Evolutionary conservation across 2,113 vertebrate species (phyloP).

Genomic region (Istiophorus platypterus): DNA sequence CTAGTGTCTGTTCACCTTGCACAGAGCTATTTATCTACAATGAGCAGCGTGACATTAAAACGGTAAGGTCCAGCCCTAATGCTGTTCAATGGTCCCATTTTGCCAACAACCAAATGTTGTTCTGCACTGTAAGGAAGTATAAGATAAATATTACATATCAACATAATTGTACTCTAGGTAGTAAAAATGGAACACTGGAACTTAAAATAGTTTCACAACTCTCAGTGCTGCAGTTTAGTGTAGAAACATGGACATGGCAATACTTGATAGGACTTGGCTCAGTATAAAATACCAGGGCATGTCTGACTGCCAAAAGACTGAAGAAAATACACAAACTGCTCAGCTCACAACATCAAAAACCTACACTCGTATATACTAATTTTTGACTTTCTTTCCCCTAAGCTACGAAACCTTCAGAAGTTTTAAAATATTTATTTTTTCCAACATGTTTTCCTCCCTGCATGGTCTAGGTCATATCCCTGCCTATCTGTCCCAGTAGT

Average conservation of each 20-base stretch:
- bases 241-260: constrained; percentile 3
- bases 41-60: not conserved
- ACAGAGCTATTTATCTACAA: constrained; percentile 6
- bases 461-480: not conserved
- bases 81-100: not conserved
- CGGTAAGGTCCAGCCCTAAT: not conserved
- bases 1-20: not conserved
- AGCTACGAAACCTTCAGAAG: not conserved
- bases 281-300: not conserved
- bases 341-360: not conserved
- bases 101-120: not conserved
- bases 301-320: not conserved
- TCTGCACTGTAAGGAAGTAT: constrained; percentile 6
- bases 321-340: constrained; percentile 6
- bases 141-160: constrained; percentile 37
- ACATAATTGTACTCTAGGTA: constrained; percentile 2
- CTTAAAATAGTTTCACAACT: constrained; percentile 11
- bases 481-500: constrained; percentile 11
- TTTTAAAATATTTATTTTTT: not conserved
- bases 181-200: not conserved
- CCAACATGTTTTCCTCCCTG: too few relatives aligned
- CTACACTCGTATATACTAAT: not conserved
- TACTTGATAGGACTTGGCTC: not conserved
- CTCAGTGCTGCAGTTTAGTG: constrained; percentile 14
- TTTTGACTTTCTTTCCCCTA: not conserved